Base-by-base conservation (phyloP, 2,113 vertebrate genomes). In the Arenaria interpres region DNA sequence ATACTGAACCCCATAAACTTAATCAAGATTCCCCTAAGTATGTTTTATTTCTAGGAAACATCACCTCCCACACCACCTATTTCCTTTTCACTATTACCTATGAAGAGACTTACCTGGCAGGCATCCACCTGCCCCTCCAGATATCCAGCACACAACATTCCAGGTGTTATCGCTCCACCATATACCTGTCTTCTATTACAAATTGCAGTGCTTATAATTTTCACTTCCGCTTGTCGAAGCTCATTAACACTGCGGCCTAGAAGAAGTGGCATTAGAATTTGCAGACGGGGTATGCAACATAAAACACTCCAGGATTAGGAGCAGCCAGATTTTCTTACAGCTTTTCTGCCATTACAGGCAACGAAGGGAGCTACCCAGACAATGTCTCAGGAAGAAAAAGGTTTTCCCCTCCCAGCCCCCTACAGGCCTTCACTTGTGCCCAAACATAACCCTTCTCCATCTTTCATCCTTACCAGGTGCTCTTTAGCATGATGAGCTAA, bases 91-190 rank as follows among this genome's bases (percentile, higher is more conserved):
- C 16, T 74, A 4, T 32, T 68, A 46, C 8, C 18, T 28, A 17
- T 30, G 14, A 84, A 72, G 7, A 76, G 4, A 91, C 89, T 77
- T 98, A 99, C 99, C 98, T 99, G 99, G 97, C 99, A 99, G 53
- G 99, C 99, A 95, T 99, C 99, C 27, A 99, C 98, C 62, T 98
- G 98, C 81, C 99, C 99, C 7, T 41, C 80, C 67, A 99, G 97
- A 68, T 99, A 96, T 62, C 99, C 99, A 76, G 99, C 99, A 91
- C 99, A 99, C 85, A 98, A 68, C 99, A 99, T 99, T 68, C 99
- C 98, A 48, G 97, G 96, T 8, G 98, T 98, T 96, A 99, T 93
- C 0, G 95, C 97, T 21, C 97, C 98, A 4, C 8, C 43, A 0
- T 98, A 98, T 16, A 98, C 96, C 94, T 96, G 35, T 37, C 80